phyloP scores from a whole-genome alignment of 2,888 invertebrate genomes.

The Drosophila incognita region DNA sequence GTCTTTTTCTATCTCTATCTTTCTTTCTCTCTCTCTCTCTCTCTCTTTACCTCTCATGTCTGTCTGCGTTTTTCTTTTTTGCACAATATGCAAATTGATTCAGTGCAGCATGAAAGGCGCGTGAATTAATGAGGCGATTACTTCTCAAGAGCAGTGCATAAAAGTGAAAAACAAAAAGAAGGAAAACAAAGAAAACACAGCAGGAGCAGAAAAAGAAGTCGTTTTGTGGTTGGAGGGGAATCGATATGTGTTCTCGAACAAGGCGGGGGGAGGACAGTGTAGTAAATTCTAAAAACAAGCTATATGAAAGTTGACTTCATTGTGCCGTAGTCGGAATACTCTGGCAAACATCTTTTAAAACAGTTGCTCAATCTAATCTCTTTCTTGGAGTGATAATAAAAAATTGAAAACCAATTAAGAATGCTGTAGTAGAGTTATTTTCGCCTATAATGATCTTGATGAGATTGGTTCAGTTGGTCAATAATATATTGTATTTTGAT shows the following conservation, averaged over 20 bases:
- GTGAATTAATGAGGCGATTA: slow-evolving; percentile 82
- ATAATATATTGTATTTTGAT: no score
- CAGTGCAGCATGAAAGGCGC: slow-evolving; percentile 78
- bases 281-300: slow-evolving; percentile 62
- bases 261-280: slow-evolving; percentile 32
- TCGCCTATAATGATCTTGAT: background rate
- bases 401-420: no score
- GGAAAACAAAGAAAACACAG: slow-evolving; percentile 20
- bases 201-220: slow-evolving; percentile 25
- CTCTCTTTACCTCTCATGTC: slow-evolving; percentile 14
- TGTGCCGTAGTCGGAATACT: background rate
- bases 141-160: slow-evolving; percentile 58
- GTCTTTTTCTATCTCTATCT: background rate
- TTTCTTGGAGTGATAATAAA: background rate
- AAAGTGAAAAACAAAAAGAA: slow-evolving; percentile 36
- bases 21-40: background rate
- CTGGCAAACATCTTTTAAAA: background rate
- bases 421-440: no score
- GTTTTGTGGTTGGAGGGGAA: slow-evolving; percentile 9
- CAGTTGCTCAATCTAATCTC: background rate
- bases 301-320: background rate
- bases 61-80: slow-evolving; percentile 51
- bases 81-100: slow-evolving; percentile 79
- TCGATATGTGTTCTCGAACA: slow-evolving; percentile 4
- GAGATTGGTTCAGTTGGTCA: no score